phyloP scores from a whole-genome alignment of 2,888 invertebrate genomes.

The Eulithis prunata region DNA sequence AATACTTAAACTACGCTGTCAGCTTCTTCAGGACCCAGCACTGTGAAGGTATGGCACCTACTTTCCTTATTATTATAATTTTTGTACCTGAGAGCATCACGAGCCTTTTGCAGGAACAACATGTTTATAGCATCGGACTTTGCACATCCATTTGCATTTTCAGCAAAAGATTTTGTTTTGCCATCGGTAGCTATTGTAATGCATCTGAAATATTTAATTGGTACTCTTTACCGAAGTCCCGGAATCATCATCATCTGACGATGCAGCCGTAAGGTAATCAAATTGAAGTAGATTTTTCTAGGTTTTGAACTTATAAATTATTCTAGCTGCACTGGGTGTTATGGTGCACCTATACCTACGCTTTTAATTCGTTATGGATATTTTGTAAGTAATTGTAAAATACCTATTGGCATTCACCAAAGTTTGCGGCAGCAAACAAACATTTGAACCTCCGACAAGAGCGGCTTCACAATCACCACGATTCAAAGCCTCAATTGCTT shows the following conservation, averaged over 20 bases:
- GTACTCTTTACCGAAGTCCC: no score
- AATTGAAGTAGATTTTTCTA: no score
- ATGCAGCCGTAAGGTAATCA: no score
- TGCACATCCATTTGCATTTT: conserved; percentile 87
- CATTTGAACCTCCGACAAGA: conserved; percentile 81
- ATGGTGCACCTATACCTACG: no score
- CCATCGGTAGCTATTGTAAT: conserved; percentile 88
- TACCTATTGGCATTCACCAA: conserved; percentile 44
- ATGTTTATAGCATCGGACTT: conserved; percentile 88
- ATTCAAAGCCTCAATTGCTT: conserved; percentile 51
- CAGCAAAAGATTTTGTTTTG: conserved; percentile 92
- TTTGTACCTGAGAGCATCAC: conserved; percentile 23
- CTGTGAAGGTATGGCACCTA: no score
- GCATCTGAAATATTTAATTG: conserved; percentile 41
- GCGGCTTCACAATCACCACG: conserved; percentile 71
- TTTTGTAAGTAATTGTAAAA: no score
- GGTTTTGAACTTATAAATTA: no score
- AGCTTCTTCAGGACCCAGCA: no score
- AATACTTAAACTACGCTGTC: no score
- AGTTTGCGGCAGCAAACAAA: conserved; percentile 64
- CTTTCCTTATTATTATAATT: neutral
- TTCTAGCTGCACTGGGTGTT: no score
- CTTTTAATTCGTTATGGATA: no score
- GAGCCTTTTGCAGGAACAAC: conserved; percentile 86
- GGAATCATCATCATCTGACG: no score